Base-by-base conservation (phyloP, 2,888 invertebrate species). In the Nezara viridula region DNA sequence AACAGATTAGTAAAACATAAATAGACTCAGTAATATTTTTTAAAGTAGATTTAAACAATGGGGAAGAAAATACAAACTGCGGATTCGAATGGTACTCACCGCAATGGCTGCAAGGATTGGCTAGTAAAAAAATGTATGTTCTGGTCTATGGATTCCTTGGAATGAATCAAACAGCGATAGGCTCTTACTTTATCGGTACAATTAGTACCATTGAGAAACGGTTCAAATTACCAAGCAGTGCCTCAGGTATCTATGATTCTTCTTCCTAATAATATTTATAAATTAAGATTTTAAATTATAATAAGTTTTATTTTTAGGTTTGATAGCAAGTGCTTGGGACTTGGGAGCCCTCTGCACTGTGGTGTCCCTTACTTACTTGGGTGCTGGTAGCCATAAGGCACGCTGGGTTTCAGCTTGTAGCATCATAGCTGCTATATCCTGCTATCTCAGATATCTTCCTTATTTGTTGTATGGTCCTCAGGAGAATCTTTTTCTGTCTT, bases 271-370 rank as follows among this genome's bases (percentile, higher is more conserved):
- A 91, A 88, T 55, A 10, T 27, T 40, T 55, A 44, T 14, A 27
- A 66, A 44, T 66, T 52, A 4, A 66, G 14, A 27, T 44, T 49
- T 81, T 19, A 21, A 32, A 9, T 49, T 77, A 37, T 3, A 4
- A 4, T 27, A 73, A 49, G 14, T 50, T 12, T 77, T 73, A 27
- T 14, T 24, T 60, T n/a, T 91, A 95, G 95, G 95, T 66, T 93
- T 95, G 50, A 94, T 96, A 89, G 93, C 95, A 60, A 95, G 95
- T 89, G 95, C 95, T 49, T 96, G 96, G 93, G 96, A 96, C 93
- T 94, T 96, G 91, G 95, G 95, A 86, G 95, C 95, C 92, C 94
- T 96, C 90, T 91, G 95, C 88, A 92, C 95, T 49, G 95, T 95
- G 10, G 92, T 95, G 85, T 19, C 89, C 7, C 86, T 95, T 85